Conservation (phyloP, 2,888 invertebrate genomes). For the Griposia aprilina region DNA sequence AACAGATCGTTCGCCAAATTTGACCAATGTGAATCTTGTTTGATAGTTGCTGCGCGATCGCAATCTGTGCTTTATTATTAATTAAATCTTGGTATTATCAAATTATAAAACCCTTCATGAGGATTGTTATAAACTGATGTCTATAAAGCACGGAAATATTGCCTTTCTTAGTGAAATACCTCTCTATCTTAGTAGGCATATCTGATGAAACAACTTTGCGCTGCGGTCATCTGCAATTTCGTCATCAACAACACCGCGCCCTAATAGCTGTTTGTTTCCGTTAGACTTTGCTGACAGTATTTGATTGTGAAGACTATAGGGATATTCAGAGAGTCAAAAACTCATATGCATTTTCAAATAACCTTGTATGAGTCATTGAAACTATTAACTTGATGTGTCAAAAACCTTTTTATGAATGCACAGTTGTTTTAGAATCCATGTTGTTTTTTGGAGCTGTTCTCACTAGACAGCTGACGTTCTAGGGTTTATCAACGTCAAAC, state of each 20-base stretch:
- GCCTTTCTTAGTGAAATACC: background rate
- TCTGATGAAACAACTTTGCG: background rate
- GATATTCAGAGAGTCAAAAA: slow-evolving; percentile 20
- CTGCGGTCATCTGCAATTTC: background rate
- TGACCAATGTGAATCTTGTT: slow-evolving; percentile 20
- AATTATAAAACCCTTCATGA: no score
- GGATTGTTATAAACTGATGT: background rate
- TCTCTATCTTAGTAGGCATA: background rate
- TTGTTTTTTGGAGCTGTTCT: background rate
- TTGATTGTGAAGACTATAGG: background rate
- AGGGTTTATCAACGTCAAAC: background rate
- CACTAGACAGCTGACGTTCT: background rate
- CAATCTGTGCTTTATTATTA: background rate
- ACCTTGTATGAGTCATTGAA: slow-evolving; percentile 25
- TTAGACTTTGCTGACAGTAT: slow-evolving; percentile 7
- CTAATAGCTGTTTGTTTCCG: slow-evolving; percentile 9
- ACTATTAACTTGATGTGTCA: slow-evolving; percentile 13
- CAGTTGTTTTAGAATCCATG: background rate
- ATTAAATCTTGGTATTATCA: background rate
- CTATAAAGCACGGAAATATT: background rate
- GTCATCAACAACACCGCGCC: slow-evolving; percentile 5
- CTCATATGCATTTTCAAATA: slow-evolving; percentile 27
- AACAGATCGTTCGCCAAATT: slow-evolving; percentile 5
- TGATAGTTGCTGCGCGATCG: background rate
- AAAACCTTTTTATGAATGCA: background rate